Percentiles rank a stretch among this genome's conserved stretches.
Evolutionary conservation across 1,140 invertebrate genomes (phyloP).

Genomic region (Bilobella aurantiaca): DNA sequence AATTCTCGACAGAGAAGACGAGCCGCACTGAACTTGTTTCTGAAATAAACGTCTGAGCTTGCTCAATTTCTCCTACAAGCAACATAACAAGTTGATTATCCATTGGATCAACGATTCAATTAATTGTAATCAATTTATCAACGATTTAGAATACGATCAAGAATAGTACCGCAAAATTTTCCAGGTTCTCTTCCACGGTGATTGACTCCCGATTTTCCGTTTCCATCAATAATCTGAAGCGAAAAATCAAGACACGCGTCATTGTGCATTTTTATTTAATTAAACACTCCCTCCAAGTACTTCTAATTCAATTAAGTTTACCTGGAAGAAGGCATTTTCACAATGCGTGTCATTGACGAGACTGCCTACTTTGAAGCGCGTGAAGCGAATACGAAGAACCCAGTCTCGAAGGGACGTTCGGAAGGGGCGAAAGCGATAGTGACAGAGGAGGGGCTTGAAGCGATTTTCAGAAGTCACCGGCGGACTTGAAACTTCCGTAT

Average conservation of each 20-base stretch:
- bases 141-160: too few species aligned
- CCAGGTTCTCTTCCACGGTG: constrained; percentile 69
- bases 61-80: constrained; percentile 58
- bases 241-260: background rate
- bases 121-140: too few species aligned
- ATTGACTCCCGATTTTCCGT: constrained; percentile 70
- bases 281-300: too few species aligned
- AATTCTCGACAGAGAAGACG: constrained; percentile 80
- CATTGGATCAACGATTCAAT: too few species aligned
- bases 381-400: constrained; percentile 77
- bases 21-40: constrained; percentile 84
- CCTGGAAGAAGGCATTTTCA: constrained; percentile 75
- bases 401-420: constrained; percentile 66
- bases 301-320: too few species aligned
- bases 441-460: constrained; percentile 72
- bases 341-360: constrained; percentile 74
- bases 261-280: too few species aligned
- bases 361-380: constrained; percentile 81
- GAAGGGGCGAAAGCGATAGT: constrained; percentile 73
- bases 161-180: constrained; percentile 75
- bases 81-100: background rate
- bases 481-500: constrained; percentile 76
- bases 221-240: constrained; percentile 64
- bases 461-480: constrained; percentile 67
- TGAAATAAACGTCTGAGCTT: constrained; percentile 84